A percentile compares a stretch with the other conserved stretches of the same genome.
phyloP scores from a whole-genome alignment of 2,888 invertebrate species.

The Operophtera brumata region DNA sequence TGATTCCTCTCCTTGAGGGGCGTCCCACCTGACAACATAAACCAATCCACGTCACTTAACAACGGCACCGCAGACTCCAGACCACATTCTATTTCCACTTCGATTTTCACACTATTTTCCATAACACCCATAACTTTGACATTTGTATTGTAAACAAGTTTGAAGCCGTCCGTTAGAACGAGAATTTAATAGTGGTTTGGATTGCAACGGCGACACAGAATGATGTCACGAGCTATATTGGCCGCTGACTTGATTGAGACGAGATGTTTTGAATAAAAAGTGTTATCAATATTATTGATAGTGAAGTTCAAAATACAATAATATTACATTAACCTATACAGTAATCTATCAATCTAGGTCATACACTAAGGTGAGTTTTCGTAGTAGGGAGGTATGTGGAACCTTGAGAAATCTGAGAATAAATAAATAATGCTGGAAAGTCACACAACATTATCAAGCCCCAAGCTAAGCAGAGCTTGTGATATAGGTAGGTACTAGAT shows the following conservation, averaged over 20 bases:
- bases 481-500: too few species aligned
- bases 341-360: too few species aligned
- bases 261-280: slow-evolving; percentile 36
- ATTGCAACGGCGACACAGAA: slow-evolving; percentile 28
- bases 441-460: too few species aligned
- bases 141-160: slow-evolving; percentile 6
- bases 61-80: slow-evolving; percentile 47
- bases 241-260: slow-evolving; percentile 37
- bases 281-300: slow-evolving; percentile 46
- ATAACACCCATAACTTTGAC: slow-evolving; percentile 24
- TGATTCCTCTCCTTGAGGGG: slow-evolving; percentile 56
- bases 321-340: background rate
- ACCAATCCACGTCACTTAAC: slow-evolving; percentile 65
- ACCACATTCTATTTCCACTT: slow-evolving; percentile 63
- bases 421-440: too few species aligned
- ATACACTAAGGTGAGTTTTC: too few species aligned
- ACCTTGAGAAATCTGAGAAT: too few species aligned
- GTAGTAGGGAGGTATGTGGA: too few species aligned
- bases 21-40: slow-evolving; percentile 66
- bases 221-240: slow-evolving; percentile 55
- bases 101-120: slow-evolving; percentile 50
- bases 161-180: slow-evolving; percentile 17
- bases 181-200: slow-evolving; percentile 26
- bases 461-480: too few species aligned
- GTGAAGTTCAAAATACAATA: slow-evolving; percentile 32